Percentiles rank a stretch among this genome's conserved stretches.
These are phyloP conservation scores for Proterorhinus semilunaris DNA, from an alignment of 2,113 vertebrate genomes.

Conservation along the genomic window DNA sequence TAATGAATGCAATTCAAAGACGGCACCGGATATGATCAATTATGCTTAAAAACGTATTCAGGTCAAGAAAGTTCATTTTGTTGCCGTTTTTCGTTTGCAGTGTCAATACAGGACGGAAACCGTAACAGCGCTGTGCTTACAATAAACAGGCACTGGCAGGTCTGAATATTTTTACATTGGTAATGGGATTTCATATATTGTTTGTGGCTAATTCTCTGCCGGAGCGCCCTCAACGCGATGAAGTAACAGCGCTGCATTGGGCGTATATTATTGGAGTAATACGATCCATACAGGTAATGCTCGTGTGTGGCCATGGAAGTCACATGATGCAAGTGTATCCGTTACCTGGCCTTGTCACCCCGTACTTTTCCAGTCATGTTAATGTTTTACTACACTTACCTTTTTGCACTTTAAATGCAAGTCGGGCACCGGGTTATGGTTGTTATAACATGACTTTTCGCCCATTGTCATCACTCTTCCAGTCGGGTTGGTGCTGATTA, in stretches of 20 bases:
- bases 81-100: constrained; percentile 17
- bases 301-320: constrained; percentile 21
- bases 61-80: not conserved
- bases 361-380: constrained; percentile 23
- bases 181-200: constrained; percentile 26
- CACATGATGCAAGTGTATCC: constrained; percentile 50
- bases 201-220: constrained; percentile 9
- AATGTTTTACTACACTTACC: constrained; percentile 49
- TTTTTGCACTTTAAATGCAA: not conserved
- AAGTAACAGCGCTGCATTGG: not conserved
- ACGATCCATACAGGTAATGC: constrained; percentile 21
- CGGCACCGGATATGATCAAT: no score
- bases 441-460: constrained; percentile 15
- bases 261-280: constrained; percentile 9
- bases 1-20: no score
- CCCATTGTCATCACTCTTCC: constrained; percentile 28
- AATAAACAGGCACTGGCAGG: constrained; percentile 36
- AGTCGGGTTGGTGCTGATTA: constrained; percentile 43
- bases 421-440: constrained; percentile 1
- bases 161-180: constrained; percentile 33
- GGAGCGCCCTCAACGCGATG: not conserved
- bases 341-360: constrained; percentile 40
- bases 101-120: constrained; percentile 11
- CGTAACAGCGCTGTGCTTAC: constrained; percentile 20
- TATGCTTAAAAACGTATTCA: no score